These are phyloP conservation scores for Atherinomorus stipes DNA, from an alignment of 2,113 vertebrate species.

Conservation along the genomic window DNA sequence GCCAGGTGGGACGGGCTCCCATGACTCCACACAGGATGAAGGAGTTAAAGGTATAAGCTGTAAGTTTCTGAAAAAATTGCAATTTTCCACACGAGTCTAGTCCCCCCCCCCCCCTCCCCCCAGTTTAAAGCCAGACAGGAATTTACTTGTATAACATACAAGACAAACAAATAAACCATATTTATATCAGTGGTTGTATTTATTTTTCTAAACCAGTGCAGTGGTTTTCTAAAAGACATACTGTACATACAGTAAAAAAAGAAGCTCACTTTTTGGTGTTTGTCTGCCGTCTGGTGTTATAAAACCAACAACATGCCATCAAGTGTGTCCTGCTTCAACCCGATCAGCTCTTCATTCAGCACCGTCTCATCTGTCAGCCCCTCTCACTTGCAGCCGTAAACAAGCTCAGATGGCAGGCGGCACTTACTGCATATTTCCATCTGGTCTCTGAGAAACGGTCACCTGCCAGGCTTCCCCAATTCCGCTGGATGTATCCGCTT, in stretches of 20 bases:
- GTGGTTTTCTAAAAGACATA: not conserved
- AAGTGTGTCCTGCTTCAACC: not conserved
- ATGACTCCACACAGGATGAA: too few species aligned
- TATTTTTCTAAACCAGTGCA: too few species aligned
- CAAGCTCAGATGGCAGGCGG: conserved; percentile 49
- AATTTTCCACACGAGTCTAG: too few species aligned
- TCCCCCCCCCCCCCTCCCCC: too few species aligned
- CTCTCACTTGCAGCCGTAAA: conserved; percentile 38
- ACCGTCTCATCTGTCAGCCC: conserved; percentile 14
- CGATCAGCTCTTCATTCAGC: conserved; percentile 20
- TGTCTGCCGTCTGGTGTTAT: not conserved
- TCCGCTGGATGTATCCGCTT: conserved; percentile 65
- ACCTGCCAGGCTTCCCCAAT: conserved; percentile 70
- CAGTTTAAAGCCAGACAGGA: too few species aligned
- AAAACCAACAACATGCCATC: conserved; percentile 5
- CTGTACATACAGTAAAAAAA: not conserved
- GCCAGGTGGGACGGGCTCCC: too few species aligned
- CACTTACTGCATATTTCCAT: conserved; percentile 58
- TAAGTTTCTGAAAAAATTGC: too few species aligned
- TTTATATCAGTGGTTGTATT: too few species aligned
- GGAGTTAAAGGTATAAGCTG: too few species aligned
- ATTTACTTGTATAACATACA: too few species aligned
- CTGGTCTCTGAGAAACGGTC: conserved; percentile 50
- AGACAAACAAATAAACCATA: too few species aligned
- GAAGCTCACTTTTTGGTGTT: not conserved